Percentiles rank a stretch among this genome's conserved stretches.
phyloP scores from a whole-genome alignment of 2,797 vertebrate species.

The Sebastes trivittatus region DNA sequence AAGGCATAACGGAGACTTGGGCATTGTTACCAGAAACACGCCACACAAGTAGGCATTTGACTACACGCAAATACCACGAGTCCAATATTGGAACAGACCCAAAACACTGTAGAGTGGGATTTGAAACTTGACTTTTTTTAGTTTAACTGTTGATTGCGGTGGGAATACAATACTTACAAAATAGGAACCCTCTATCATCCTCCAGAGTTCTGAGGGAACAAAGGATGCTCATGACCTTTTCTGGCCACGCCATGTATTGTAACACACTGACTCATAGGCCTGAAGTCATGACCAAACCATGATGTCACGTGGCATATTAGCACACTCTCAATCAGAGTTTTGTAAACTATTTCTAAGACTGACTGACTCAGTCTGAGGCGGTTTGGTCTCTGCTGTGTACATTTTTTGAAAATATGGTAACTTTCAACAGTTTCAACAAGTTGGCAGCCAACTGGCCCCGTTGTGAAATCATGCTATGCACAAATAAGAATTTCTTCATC shows the following conservation, averaged over 20 bases:
- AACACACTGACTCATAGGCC: not conserved
- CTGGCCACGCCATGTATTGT: not conserved
- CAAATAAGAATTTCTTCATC: not conserved
- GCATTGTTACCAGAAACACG: not conserved
- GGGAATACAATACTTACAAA: no score
- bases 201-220: not conserved
- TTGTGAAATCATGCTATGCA: not conserved
- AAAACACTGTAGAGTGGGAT: no score
- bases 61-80: not conserved
- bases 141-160: no score
- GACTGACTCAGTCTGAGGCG: not conserved
- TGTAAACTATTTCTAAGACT: not conserved
- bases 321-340: not conserved
- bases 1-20: no score
- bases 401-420: not conserved
- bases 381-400: not conserved
- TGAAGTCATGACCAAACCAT: slow-evolving; percentile 2
- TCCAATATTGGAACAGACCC: not conserved
- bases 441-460: not conserved
- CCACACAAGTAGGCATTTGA: not conserved
- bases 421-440: not conserved
- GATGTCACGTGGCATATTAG: not conserved
- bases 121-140: no score
- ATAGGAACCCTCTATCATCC: not conserved
- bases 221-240: not conserved